Conservation (phyloP, 2,888 invertebrate species). For the Lamellibrachia columna region DNA sequence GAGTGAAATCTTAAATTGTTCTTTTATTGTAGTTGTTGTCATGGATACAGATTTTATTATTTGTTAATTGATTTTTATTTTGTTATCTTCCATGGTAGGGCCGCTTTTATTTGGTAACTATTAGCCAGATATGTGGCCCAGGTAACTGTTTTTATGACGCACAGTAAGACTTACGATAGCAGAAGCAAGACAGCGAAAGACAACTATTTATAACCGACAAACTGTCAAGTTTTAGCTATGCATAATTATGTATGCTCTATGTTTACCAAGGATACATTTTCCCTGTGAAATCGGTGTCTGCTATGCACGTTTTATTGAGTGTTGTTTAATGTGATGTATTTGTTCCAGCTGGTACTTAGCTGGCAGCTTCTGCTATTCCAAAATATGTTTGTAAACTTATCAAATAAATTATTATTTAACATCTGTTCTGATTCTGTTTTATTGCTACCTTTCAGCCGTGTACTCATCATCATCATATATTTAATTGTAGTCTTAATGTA, state of each 20-base stretch:
- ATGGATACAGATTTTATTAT: background rate
- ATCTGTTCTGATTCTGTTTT: background rate
- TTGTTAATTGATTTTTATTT: background rate
- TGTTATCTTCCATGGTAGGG: background rate
- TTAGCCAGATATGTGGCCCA: background rate
- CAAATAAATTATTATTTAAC: slow-evolving; percentile 12
- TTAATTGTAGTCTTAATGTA: too few relatives aligned
- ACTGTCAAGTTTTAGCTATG: background rate
- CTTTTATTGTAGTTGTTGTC: background rate
- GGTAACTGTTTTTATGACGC: background rate
- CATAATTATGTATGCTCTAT: background rate
- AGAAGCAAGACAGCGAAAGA: background rate
- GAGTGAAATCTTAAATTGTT: background rate
- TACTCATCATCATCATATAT: background rate
- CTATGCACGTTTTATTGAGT: background rate
- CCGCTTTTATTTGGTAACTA: too few relatives aligned
- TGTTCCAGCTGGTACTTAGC: background rate
- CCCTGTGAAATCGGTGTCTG: background rate
- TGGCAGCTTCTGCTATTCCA: background rate
- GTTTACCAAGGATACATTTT: background rate
- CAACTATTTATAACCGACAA: background rate
- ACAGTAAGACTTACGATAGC: background rate
- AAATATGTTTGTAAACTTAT: background rate
- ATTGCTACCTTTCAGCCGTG: background rate
- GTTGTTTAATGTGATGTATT: background rate